A percentile compares a stretch with the other conserved stretches of the same genome.
These are phyloP conservation scores for Triops longicaudatus DNA, from an alignment of 1,140 invertebrate genomes.

Conservation along the genomic window DNA sequence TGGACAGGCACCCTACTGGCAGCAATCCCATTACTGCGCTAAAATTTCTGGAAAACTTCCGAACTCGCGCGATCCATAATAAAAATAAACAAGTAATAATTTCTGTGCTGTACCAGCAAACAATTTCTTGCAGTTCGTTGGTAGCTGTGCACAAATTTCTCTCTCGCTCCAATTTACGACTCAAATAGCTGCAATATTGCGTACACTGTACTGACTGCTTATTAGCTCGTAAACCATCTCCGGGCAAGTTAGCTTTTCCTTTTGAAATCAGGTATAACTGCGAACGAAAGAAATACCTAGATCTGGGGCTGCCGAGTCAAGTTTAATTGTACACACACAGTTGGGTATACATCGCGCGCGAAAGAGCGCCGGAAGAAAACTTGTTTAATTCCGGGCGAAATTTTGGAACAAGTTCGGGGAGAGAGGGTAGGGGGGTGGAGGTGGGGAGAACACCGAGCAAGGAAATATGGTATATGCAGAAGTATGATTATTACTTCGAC, in stretches of 20 bases:
- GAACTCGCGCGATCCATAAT: too few species aligned
- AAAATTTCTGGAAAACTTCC: too few species aligned
- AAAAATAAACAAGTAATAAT: too few species aligned
- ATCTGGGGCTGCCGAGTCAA: neutral
- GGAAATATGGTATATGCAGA: slow-evolving; percentile 15
- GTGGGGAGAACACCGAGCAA: neutral
- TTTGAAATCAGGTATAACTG: neutral
- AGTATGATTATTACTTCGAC: slow-evolving; percentile 15
- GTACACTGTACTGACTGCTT: neutral
- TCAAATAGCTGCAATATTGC: neutral
- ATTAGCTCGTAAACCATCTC: neutral
- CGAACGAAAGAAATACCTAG: neutral
- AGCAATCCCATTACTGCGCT: too few species aligned
- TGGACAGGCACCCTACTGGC: too few species aligned
- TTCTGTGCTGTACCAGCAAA: too few species aligned
- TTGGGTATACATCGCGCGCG: neutral
- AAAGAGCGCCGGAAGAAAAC: slow-evolving; percentile 11
- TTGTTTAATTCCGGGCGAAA: slow-evolving; percentile 3
- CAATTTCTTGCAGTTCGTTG: too few species aligned
- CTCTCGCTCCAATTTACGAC: neutral
- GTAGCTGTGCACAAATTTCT: too few species aligned
- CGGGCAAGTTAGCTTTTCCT: too few species aligned
- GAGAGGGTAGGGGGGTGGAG: neutral
- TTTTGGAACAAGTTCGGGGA: neutral
- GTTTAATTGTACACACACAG: neutral